A percentile compares a stretch with the other conserved stretches of the same genome.
These are phyloP conservation scores for Ptychodera flava DNA, from an alignment of 35 echinoderm and acorn worm genomes.

Conservation along the genomic window DNA sequence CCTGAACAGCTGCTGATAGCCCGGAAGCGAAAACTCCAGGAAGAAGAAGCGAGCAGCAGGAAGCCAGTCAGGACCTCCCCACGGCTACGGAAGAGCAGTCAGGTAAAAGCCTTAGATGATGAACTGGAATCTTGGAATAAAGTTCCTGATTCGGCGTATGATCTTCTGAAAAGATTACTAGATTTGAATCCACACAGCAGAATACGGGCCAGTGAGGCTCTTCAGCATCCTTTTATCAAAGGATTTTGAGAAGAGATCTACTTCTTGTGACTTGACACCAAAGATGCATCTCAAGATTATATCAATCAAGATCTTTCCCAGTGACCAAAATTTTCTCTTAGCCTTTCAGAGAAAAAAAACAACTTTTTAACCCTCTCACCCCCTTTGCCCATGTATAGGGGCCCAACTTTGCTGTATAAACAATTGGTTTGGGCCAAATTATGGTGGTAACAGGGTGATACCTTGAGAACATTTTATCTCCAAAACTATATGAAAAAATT, in stretches of 20 bases:
- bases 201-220: conserved; percentile 63
- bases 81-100: background rate
- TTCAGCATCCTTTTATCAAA: conserved; percentile 69
- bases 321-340: no score
- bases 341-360: no score
- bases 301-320: no score
- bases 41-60: background rate
- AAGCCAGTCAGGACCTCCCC: background rate
- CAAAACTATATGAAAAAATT: no score
- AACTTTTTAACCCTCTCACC: no score
- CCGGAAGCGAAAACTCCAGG: conserved; percentile 2
- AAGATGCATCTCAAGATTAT: no score
- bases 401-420: no score
- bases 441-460: no score
- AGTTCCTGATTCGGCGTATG: conserved; percentile 73
- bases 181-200: conserved; percentile 69
- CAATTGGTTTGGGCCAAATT: no score
- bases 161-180: conserved; percentile 53
- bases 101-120: conserved; percentile 9
- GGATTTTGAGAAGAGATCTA: background rate
- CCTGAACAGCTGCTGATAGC: background rate
- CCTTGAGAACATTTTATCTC: no score
- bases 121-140: background rate
- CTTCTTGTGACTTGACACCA: no score
- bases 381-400: no score